phyloP scores from a whole-genome alignment of 2,797 vertebrate species.

The Molossus molossus region DNA sequence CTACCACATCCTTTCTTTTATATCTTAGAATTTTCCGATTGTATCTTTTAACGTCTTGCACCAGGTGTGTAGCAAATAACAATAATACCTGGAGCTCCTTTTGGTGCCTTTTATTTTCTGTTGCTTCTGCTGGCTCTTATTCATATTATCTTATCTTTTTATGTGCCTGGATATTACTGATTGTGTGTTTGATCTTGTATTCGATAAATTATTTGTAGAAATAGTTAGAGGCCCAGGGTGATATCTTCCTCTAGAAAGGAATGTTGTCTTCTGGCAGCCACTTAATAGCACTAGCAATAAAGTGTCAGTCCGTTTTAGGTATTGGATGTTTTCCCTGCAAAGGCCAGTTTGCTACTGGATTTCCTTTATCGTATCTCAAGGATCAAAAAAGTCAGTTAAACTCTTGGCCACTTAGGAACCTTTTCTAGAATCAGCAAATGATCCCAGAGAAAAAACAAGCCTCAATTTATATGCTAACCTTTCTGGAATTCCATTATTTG shows the following conservation, averaged over 20 bases:
- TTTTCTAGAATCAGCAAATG: background rate
- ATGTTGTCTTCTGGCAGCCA: background rate
- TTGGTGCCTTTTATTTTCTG: background rate
- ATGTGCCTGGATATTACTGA: background rate
- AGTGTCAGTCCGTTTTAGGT: background rate
- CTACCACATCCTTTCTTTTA: background rate
- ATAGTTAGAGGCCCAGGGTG: background rate
- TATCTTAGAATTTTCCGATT: background rate
- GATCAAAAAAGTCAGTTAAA: background rate
- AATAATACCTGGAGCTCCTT: background rate
- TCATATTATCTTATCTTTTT: background rate
- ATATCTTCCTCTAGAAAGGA: background rate
- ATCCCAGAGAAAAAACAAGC: background rate
- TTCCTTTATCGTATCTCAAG: background rate
- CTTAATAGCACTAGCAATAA: background rate
- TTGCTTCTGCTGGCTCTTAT: slow-evolving; percentile 11
- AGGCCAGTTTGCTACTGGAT: background rate
- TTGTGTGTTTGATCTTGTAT: slow-evolving; percentile 5
- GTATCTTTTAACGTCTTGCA: background rate
- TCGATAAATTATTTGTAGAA: slow-evolving; percentile 32
- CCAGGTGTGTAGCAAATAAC: background rate
- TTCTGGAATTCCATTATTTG: background rate
- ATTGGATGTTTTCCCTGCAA: background rate
- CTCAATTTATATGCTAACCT: background rate
- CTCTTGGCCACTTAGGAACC: background rate